Evolutionary conservation across 2,888 invertebrate genomes (phyloP), one percentile per base, ranked within the genome.

Genomic region (Patella caerulea): DNA sequence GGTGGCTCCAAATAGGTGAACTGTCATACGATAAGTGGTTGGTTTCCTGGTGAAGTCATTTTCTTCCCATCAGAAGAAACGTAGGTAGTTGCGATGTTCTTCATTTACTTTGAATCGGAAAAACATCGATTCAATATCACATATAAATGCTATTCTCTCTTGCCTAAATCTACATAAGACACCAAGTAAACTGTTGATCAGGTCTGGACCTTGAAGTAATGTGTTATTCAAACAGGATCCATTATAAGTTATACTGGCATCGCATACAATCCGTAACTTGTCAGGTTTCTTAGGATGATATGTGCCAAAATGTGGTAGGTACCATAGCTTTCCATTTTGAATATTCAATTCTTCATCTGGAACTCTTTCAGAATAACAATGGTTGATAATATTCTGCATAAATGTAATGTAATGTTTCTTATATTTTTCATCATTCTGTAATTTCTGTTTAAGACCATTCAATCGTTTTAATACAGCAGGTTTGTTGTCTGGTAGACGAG

Each of bases 101-200:
- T 75, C 69, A 2, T 69, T 15, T 1, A 84, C 83, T 12, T 45
- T 55, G 14, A 83, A 79, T 65, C 81, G 82, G 73, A 75, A 75
- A 52, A 80, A 79, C 80, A 81, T 82, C 59, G 59, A 75, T 19
- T 83, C 81, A 24, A 81, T 82, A 71, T 82, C 82, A 1, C 78
- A 81, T 74, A 79, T 82, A 1, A 84, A 29, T 24, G 81, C 83
- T 17, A 83, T 73, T 15, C 74, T 71, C 52, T 84, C 79, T 71
- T 83, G 72, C 29, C 85, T 55, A 59, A 85, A 85, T 29, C 82
- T 73, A 3, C 77, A 56, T n/a, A 84, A 69, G 15, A 81, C 83
- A 14, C 82, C 85, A n/a, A 84, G n/a, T 24, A 84, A 73, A 45
- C 73, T 83, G 55, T 84, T 84, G 24, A 75, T 82, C 14, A 84